Percentiles rank a stretch among this genome's conserved stretches.
Evolutionary conservation across 2,113 vertebrate species (phyloP).

Genomic region (Cranoglanis bouderius): DNA sequence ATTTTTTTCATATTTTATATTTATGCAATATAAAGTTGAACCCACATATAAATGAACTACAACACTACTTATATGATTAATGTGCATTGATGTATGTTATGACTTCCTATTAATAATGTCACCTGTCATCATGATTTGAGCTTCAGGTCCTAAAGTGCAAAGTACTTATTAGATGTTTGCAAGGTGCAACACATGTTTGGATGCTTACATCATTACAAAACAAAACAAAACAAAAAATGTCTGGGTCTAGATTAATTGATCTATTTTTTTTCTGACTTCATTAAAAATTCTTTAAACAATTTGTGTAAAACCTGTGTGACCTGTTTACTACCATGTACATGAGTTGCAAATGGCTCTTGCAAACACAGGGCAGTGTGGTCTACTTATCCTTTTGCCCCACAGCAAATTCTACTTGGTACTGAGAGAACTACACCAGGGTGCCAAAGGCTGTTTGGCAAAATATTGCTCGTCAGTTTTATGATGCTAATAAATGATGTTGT

Average conservation of each 20-base stretch:
- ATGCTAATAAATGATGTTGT: slow-evolving; percentile 77
- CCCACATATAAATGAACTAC: background rate
- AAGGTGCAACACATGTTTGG: background rate
- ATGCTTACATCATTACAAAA: background rate
- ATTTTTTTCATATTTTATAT: background rate
- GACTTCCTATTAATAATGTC: background rate
- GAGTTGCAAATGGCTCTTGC: slow-evolving; percentile 17
- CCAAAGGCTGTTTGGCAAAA: slow-evolving; percentile 72
- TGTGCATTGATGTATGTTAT: background rate
- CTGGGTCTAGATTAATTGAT: background rate
- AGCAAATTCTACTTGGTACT: slow-evolving; percentile 62
- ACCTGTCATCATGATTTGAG: background rate
- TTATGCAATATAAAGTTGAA: background rate
- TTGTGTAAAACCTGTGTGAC: slow-evolving; percentile 19
- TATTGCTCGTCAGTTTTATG: slow-evolving; percentile 78
- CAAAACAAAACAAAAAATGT: background rate
- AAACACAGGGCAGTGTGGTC: slow-evolving; percentile 72
- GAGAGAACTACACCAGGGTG: slow-evolving; percentile 60
- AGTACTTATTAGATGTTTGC: background rate
- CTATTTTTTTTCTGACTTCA: background rate
- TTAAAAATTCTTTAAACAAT: slow-evolving; percentile 27
- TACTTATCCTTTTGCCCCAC: slow-evolving; percentile 81
- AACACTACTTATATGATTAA: background rate
- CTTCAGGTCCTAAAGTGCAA: slow-evolving; percentile 13
- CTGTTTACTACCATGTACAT: slow-evolving; percentile 7